A percentile compares a stretch with the other conserved stretches of the same genome.
phyloP scores from a whole-genome alignment of 2,888 invertebrate species.

The Thysanoteuthis rhombus region DNA sequence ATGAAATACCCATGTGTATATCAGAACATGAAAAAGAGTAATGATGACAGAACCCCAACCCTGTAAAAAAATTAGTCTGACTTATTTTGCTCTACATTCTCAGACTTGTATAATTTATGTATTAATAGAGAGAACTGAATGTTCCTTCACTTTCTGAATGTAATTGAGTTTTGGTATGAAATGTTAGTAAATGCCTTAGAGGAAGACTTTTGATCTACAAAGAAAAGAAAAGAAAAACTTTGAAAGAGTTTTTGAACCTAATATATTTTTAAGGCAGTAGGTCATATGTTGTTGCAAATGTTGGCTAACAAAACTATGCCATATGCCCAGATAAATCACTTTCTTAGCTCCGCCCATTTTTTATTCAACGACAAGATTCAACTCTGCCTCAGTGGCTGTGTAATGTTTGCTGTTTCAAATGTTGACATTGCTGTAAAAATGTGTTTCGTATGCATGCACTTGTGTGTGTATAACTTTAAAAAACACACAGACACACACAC shows the following conservation, averaged over 20 bases:
- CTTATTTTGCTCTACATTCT: neutral
- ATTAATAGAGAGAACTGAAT: neutral
- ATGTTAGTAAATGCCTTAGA: neutral
- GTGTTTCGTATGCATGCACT: neutral
- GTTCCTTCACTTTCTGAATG: neutral
- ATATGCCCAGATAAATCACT: conserved; percentile 12
- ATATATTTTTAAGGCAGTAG: neutral
- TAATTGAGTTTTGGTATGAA: neutral
- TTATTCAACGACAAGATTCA: neutral
- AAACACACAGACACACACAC: no score
- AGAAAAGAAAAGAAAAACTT: neutral
- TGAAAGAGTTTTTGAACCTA: neutral
- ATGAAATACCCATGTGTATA: neutral
- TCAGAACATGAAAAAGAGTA: neutral
- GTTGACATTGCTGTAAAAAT: neutral
- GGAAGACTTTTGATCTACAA: neutral
- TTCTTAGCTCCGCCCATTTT: neutral
- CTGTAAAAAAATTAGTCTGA: neutral
- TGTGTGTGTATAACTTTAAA: neutral
- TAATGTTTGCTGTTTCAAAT: neutral
- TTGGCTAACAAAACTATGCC: neutral
- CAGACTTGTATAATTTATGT: neutral
- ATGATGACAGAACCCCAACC: neutral
- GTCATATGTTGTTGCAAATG: conserved; percentile 12
- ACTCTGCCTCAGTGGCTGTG: neutral